Evolutionary conservation across 2,888 invertebrate genomes (phyloP), one percentile per base, ranked within the genome.

Genomic region (Calameuta idolon): DNA sequence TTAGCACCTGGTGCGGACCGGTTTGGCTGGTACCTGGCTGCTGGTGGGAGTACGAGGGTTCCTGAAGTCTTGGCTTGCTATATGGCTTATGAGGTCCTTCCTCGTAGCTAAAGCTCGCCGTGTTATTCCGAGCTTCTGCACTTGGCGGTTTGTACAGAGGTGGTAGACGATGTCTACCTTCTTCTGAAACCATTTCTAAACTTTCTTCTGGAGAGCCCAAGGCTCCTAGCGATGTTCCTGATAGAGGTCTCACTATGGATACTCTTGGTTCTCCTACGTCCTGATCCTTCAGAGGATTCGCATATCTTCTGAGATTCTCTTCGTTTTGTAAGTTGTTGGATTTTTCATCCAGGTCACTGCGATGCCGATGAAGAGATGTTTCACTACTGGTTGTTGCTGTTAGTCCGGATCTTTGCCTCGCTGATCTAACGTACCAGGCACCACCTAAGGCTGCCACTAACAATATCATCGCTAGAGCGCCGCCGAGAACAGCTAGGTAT

Each of bases 271-370:
- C 93, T 15, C 92, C 93, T 81, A 90, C 92, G 81, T 92, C 93
- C 75, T 93, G 94, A 81, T 94, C 94, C 88, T 96, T 96, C 79
- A 97, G 92, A 5, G 96, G 96, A 92, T 97, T 97, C 74, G 95
- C 95, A 92, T 96, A 96, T 82, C 97, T 94, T 76, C 97, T 94
- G 79, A 98, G 93, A 90, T 97, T 97, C 92, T 98, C 97, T 90
- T 97, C 97, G 91, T 97, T 97, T 92, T 98, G 97, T 79, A 97
- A 92, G 91, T 98, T 98, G 91, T 98, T 98, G 4, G 97, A 96
- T 90, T 97, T 97, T 89, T 97, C 97, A 89, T 97, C 91, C 35
- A 91, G 83, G 78, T 91, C 97, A 89, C 96, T 96, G 88, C 95
- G 95, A 69, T 93, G 92, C 84, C 94, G 92, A 78, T 91, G 91